These are phyloP conservation scores for Euclidia mi DNA, from an alignment of 2,888 invertebrate species.

Conservation along the genomic window DNA sequence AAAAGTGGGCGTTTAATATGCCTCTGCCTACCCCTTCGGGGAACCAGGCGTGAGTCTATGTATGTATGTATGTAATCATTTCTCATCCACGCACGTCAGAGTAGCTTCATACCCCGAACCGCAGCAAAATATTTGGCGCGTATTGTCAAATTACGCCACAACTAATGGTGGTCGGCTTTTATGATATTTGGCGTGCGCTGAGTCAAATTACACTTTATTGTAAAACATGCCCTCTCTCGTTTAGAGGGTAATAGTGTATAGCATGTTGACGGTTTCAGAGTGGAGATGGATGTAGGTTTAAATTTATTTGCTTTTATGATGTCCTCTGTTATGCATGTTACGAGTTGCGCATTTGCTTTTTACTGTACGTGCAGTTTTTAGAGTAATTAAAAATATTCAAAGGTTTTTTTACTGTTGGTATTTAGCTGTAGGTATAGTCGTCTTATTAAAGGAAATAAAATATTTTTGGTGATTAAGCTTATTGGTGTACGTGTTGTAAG, in stretches of 20 bases:
- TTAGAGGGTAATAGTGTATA: constrained; percentile 3
- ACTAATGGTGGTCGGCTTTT: constrained; percentile 55
- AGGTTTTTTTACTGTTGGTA: background rate
- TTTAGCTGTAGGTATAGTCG: background rate
- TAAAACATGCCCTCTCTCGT: constrained; percentile 33
- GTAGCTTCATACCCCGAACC: constrained; percentile 19
- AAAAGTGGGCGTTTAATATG: too few species aligned
- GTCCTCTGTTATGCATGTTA: too few species aligned
- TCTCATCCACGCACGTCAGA: background rate
- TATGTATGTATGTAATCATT: too few species aligned
- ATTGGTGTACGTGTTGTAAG: background rate
- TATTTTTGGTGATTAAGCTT: too few species aligned
- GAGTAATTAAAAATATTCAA: constrained; percentile 2
- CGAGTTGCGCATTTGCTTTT: too few species aligned
- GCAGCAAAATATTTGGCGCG: constrained; percentile 32
- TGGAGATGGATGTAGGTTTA: background rate
- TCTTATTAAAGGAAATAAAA: too few species aligned
- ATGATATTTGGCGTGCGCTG: constrained; percentile 34
- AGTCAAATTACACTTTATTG: constrained; percentile 45
- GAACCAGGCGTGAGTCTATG: too few species aligned
- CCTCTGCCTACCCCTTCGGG: too few species aligned
- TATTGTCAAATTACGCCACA: constrained; percentile 57
- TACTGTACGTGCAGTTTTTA: background rate
- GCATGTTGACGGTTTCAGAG: background rate
- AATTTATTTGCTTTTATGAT: constrained; percentile 5